Base-by-base conservation (phyloP, 1,140 invertebrate species). In the Halesus radiatus region DNA sequence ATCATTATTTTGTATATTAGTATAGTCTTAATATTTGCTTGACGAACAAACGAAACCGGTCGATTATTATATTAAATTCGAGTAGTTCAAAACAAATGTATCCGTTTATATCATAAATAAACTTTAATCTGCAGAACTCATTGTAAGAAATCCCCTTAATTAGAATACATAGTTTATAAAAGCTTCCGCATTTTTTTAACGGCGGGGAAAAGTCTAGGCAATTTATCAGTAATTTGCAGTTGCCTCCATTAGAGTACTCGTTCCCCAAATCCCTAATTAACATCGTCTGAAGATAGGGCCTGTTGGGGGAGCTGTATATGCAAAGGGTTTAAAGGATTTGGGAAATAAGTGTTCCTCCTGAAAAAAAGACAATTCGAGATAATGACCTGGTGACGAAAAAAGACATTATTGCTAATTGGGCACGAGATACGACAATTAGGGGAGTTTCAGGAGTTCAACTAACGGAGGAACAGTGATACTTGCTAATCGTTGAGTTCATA, bases 161-260 rank as follows among this genome's bases (percentile, higher is more conserved):
- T 72, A 72, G 16, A 20, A 72, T 72, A n/a, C n/a, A n/a, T n/a
- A 72, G 50, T 72, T 72, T 23, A 22, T 13, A 54, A 72, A 53
- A 72, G 68, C 68, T 53, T 26, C 3, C 18, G 45, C 29, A n/a
- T 29, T 68, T 78, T 66, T 78, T 66, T 58, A 8, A 32, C 20
- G 16, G 18, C 20, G 53, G 53, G 32, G 76, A 29, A 62, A 66
- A 18, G 52, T 26, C 23, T 23, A 3, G 22, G 56, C 76, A 82
- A 80, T 80, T 82, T 82, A 80, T 82, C 72, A 80, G 78, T 70
- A 82, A 80, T 80, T 82, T 82, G 81, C 81, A 77, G 81, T 82
- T 77, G 80, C 62, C 74, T 54, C 77, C 73, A 68, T 79, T 82
- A 77, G 45, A 29, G 77, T 53, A 22, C 54, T 58, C 60, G 37